These are phyloP conservation scores for Solenopsis fugax DNA, from an alignment of 1,140 invertebrate species.

Conservation along the genomic window DNA sequence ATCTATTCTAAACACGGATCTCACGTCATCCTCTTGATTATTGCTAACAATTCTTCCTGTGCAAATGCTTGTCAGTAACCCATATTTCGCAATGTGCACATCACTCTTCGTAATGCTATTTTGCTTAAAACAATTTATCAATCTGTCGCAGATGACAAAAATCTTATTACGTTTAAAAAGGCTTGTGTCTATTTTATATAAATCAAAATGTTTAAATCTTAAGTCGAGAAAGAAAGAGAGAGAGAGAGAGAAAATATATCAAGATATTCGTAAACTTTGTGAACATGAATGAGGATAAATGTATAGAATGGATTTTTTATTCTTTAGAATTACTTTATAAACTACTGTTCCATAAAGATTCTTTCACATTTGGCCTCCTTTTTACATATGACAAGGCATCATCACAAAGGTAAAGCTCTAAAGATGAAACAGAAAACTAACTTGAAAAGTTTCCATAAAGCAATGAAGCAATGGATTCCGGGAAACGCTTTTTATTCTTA, in stretches of 20 bases:
- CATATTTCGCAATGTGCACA: not conserved
- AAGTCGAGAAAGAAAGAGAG: not conserved
- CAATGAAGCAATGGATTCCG: slow-evolving; percentile 18
- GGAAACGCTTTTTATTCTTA: not conserved
- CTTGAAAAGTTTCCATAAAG: not conserved
- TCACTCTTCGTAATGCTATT: not conserved
- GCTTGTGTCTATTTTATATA: not conserved
- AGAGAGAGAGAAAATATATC: not conserved
- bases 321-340: not conserved
- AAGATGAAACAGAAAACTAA: not conserved
- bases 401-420: not conserved
- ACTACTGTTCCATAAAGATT: not conserved
- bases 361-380: not conserved
- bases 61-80: not conserved
- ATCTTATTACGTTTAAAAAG: not conserved
- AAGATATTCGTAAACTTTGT: not conserved
- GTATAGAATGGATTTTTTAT: slow-evolving; percentile 2
- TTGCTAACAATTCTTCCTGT: slow-evolving; percentile 30
- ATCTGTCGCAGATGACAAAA: not conserved
- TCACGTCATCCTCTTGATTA: slow-evolving; percentile 21
- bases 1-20: slow-evolving; percentile 14
- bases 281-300: not conserved
- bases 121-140: not conserved
- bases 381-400: not conserved
- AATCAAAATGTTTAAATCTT: not conserved